Base-by-base conservation (phyloP, 2,888 invertebrate genomes). In the Heteropelma amictum region DNA sequence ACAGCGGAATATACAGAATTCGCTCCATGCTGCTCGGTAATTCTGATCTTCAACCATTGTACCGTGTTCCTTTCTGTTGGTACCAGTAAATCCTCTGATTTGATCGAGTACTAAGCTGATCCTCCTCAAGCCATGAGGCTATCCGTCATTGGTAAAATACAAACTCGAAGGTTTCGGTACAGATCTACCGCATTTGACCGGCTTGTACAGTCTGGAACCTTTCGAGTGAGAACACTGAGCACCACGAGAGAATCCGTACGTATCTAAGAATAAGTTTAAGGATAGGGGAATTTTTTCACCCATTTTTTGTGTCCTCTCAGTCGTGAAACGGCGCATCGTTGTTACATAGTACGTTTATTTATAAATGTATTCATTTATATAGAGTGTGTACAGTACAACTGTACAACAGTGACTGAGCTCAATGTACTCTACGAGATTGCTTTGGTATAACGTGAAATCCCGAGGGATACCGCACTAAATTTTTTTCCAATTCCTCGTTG, bases 361-460 rank as follows among this genome's bases (percentile, higher is more conserved):
- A 28, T n/a, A n/a, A 21, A 47, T 33, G 30, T 30, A 33, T 49
- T 7, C n/a, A n/a, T n/a, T n/a, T n/a, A n/a, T n/a, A n/a, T n/a
- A n/a, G n/a, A n/a, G n/a, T n/a, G n/a, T n/a, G n/a, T n/a, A n/a
- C n/a, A n/a, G n/a, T n/a, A n/a, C n/a, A n/a, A n/a, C n/a, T n/a
- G n/a, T n/a, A n/a, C n/a, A n/a, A n/a, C 17, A 4, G 51, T 30
- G 0, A 10, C 30, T 51, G 51, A 14, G 19, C 30, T 17, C 8
- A 4, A 30, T 30, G 51, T 51, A 51, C 51, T 51, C 51, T 51
- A 30, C 30, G 30, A 51, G 51, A 51, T 51, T 51, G 30, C 51
- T 51, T 6, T 12, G 17, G 35, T 30, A 51, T 33, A 33, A 53
- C 33, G n/a, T n/a, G 35, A 53, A 53, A 33, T 28, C 21, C 33